Evolutionary conservation across 1,140 invertebrate species (phyloP).

Genomic region (Sesamia nonagrioides): DNA sequence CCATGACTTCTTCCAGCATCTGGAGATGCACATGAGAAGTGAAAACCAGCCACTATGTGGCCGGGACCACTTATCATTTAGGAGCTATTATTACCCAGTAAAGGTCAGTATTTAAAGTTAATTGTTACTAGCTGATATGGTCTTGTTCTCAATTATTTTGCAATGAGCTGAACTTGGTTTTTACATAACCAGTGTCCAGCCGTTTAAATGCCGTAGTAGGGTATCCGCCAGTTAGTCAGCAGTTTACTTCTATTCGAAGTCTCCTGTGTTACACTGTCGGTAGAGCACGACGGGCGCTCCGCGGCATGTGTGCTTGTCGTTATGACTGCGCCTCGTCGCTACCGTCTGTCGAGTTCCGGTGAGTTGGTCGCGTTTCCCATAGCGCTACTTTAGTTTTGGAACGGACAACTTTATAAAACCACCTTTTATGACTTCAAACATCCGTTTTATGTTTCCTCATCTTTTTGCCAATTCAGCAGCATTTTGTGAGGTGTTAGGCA

Average conservation of each 20-base stretch:
- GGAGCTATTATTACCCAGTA: constrained; percentile 99
- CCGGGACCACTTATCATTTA: constrained; percentile 98
- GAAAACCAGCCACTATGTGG: constrained; percentile 99
- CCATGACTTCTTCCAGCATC: constrained; percentile 99
- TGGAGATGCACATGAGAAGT: constrained; percentile 99
- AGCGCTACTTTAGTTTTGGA: constrained; percentile 76
- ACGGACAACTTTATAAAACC: constrained; percentile 63
- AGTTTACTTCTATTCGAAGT: constrained; percentile 51
- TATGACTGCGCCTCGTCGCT: constrained; percentile 61
- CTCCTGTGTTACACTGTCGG: constrained; percentile 81
- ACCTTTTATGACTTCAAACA: background rate
- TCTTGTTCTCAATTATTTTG: background rate
- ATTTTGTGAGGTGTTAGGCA: too few species aligned
- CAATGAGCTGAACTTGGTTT: background rate
- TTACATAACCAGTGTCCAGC: background rate
- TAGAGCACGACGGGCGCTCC: constrained; percentile 64
- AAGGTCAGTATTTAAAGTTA: constrained; percentile 89
- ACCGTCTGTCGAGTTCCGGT: constrained; percentile 65
- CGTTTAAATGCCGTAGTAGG: background rate
- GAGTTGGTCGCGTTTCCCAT: constrained; percentile 69
- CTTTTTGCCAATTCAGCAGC: too few species aligned
- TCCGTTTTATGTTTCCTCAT: constrained; percentile 3
- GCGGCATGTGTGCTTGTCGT: constrained; percentile 61
- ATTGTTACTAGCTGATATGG: background rate
- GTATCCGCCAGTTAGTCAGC: constrained; percentile 81